Conservation (phyloP, 1,140 invertebrate genomes). For the Leptinotarsa texana region DNA sequence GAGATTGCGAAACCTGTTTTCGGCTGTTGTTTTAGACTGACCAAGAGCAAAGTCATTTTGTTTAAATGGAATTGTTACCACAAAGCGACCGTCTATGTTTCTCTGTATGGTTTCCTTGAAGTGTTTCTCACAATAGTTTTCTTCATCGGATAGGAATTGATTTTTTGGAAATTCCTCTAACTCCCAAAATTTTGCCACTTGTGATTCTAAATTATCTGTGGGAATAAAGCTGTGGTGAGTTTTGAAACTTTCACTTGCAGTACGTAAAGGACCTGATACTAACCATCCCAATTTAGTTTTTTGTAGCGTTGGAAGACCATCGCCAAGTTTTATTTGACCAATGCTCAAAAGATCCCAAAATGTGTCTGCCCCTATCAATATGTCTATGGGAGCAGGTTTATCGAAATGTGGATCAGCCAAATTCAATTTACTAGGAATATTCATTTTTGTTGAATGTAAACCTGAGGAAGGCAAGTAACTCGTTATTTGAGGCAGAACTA, state of each 20-base stretch:
- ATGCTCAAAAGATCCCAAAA: slow-evolving; percentile 38
- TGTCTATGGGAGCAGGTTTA: slow-evolving; percentile 35
- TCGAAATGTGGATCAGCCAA: slow-evolving; percentile 43
- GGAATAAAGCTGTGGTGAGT: neutral
- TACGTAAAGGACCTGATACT: slow-evolving; percentile 34
- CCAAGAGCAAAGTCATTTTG: too few relatives aligned
- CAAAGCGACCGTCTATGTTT: too few relatives aligned
- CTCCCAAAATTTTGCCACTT: slow-evolving; percentile 46
- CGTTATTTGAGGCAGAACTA: slow-evolving; percentile 33
- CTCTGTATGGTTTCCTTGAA: too few relatives aligned
- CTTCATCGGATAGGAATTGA: too few relatives aligned
- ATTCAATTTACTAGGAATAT: slow-evolving; percentile 38
- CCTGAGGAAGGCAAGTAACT: slow-evolving; percentile 27
- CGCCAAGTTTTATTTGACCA: slow-evolving; percentile 43
- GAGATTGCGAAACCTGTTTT: too few relatives aligned
- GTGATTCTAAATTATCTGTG: slow-evolving; percentile 17
- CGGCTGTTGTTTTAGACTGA: too few relatives aligned
- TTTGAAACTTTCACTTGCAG: slow-evolving; percentile 9
- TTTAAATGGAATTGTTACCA: too few relatives aligned
- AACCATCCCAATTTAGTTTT: slow-evolving; percentile 51
- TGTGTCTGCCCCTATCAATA: slow-evolving; percentile 44
- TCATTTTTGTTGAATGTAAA: slow-evolving; percentile 30
- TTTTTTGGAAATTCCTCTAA: slow-evolving; percentile 39
- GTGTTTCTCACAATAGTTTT: too few relatives aligned
- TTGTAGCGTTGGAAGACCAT: slow-evolving; percentile 45